phyloP scores from a whole-genome alignment of 2,888 invertebrate genomes.

The Seira musarum region DNA sequence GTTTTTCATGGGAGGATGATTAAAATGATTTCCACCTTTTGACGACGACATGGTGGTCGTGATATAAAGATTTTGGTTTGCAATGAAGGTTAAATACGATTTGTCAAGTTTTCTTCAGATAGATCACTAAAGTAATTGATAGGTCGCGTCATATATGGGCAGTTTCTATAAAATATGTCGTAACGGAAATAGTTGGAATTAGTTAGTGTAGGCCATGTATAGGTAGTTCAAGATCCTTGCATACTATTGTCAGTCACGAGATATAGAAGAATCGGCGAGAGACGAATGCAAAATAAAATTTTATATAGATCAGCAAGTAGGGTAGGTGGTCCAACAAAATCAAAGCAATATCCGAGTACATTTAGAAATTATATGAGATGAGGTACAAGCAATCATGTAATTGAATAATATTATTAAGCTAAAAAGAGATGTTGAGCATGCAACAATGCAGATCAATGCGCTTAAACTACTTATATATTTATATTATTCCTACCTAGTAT shows the following conservation, averaged over 20 bases:
- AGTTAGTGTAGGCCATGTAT: constrained; percentile 51
- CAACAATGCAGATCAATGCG: too few relatives aligned
- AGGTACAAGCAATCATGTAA: neutral
- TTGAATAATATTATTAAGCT: too few relatives aligned
- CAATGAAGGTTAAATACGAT: neutral
- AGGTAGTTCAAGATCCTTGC: constrained; percentile 6
- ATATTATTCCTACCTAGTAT: too few relatives aligned
- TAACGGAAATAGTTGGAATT: constrained; percentile 57
- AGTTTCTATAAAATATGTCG: constrained; percentile 42
- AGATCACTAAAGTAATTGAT: constrained; percentile 39
- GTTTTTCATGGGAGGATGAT: constrained; percentile 9
- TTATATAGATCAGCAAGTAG: neutral
- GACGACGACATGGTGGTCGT: neutral
- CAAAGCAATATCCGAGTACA: constrained; percentile 5
- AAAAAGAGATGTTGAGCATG: too few relatives aligned
- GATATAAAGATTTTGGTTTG: neutral
- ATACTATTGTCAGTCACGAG: neutral
- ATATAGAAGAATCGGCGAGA: neutral
- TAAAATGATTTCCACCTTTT: neutral
- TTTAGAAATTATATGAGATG: constrained; percentile 1
- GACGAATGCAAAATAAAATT: neutral
- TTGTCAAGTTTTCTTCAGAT: neutral
- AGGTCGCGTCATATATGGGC: constrained; percentile 46
- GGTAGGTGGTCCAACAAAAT: constrained; percentile 5
- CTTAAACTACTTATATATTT: too few relatives aligned